phyloP scores from a whole-genome alignment of 2,888 invertebrate genomes.

The Mamestra brassicae region DNA sequence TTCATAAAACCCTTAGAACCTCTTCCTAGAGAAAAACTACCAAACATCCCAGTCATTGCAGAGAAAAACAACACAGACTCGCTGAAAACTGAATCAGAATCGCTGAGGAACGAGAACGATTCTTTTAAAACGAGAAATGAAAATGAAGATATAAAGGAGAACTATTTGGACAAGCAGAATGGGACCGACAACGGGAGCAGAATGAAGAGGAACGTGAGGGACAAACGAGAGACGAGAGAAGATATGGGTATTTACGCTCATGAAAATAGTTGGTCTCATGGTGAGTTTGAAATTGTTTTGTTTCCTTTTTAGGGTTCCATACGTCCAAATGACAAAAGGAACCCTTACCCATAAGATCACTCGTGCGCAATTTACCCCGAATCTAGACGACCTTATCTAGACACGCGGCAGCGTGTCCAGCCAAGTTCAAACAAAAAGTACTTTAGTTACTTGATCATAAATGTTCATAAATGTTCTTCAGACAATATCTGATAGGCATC shows the following conservation, averaged over 20 bases:
- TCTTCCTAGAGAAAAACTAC: constrained; percentile 75
- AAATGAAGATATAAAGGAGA: constrained; percentile 81
- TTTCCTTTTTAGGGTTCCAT: too few species aligned
- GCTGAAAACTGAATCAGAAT: constrained; percentile 68
- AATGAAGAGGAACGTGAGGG: constrained; percentile 64
- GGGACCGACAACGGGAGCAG: constrained; percentile 72
- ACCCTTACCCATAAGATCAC: too few species aligned
- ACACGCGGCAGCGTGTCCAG: too few species aligned
- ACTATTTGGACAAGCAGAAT: constrained; percentile 80
- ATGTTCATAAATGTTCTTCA: too few species aligned
- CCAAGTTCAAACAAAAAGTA: too few species aligned
- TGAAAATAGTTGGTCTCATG: constrained; percentile 72
- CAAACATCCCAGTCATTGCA: constrained; percentile 76
- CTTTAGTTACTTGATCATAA: too few species aligned
- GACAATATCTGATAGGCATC: too few species aligned
- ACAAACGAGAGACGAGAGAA: constrained; percentile 77
- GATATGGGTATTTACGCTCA: constrained; percentile 73
- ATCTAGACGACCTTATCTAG: too few species aligned
- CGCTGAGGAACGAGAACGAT: constrained; percentile 71
- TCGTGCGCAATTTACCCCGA: too few species aligned
- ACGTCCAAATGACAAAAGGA: too few species aligned
- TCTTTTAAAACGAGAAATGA: constrained; percentile 71
- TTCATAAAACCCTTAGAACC: constrained; percentile 77
- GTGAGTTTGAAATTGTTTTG: constrained; percentile 62
- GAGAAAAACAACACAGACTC: constrained; percentile 80